phyloP scores from a whole-genome alignment of 2,797 vertebrate species.

The Myotis myotis region DNA sequence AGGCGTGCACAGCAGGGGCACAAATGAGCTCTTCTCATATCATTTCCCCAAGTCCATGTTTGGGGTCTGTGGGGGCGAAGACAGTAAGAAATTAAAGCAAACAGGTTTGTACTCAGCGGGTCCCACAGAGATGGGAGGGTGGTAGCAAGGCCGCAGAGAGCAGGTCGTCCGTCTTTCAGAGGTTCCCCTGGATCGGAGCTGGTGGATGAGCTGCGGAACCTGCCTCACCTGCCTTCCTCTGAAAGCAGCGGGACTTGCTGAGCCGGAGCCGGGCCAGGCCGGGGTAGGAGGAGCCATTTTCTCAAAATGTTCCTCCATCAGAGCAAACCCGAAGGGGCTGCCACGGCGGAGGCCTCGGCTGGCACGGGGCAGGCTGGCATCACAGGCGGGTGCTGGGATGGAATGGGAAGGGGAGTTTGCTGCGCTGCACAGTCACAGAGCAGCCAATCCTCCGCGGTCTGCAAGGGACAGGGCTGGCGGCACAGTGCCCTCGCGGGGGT shows the following conservation, averaged over 20 bases:
- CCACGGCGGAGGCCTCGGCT: background rate
- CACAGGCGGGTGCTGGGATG: background rate
- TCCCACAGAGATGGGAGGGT: background rate
- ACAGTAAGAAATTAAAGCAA: background rate
- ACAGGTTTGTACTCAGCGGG: background rate
- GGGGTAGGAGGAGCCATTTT: background rate
- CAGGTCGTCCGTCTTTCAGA: background rate
- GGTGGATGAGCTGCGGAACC: background rate
- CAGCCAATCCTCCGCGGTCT: too few species aligned
- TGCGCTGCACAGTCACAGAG: background rate
- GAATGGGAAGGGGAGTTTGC: background rate
- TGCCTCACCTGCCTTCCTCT: background rate
- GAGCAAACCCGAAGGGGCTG: background rate
- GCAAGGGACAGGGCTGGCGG: too few species aligned
- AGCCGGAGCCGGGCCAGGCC: too few species aligned
- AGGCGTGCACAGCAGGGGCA: background rate
- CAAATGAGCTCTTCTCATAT: constrained; percentile 1
- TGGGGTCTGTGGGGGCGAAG: background rate
- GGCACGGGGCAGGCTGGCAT: background rate
- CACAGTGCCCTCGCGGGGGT: too few species aligned
- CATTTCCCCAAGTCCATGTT: background rate
- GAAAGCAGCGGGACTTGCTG: background rate
- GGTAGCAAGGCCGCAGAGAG: background rate
- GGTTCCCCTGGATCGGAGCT: background rate
- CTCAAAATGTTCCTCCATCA: background rate